These are phyloP conservation scores for Coturnix japonica DNA, from an alignment of 2,113 vertebrate genomes.

Conservation along the genomic window DNA sequence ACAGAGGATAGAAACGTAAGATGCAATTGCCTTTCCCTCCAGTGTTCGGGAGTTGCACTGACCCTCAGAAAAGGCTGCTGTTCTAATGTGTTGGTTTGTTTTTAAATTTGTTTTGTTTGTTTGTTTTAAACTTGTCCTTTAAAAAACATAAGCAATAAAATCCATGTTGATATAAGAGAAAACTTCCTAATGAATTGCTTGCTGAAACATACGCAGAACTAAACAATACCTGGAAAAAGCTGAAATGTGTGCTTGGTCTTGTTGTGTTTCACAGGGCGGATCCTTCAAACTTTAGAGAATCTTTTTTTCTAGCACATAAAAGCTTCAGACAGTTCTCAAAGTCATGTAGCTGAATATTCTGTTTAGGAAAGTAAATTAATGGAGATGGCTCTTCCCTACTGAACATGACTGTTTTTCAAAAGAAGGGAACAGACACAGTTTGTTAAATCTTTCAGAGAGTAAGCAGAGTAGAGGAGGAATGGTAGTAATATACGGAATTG, in stretches of 20 bases:
- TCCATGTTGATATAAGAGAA: neutral
- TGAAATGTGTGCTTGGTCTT: neutral
- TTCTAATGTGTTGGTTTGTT: neutral
- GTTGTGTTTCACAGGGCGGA: neutral
- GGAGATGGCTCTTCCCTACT: too few species aligned
- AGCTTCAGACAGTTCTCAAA: neutral
- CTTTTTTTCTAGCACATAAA: neutral
- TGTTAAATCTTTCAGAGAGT: too few species aligned
- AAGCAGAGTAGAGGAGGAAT: too few species aligned
- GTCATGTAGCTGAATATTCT: too few species aligned
- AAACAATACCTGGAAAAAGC: neutral
- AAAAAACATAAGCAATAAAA: neutral
- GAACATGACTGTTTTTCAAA: too few species aligned
- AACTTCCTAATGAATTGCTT: neutral
- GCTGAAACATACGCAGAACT: neutral
- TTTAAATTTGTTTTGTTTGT: neutral
- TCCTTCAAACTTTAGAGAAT: neutral
- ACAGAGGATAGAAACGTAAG: neutral
- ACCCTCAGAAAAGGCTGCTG: neutral
- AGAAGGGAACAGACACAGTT: too few species aligned
- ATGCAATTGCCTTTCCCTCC: neutral
- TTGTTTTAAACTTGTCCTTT: neutral
- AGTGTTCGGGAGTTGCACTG: neutral
- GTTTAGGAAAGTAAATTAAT: too few species aligned
- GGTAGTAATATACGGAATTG: neutral